These are phyloP conservation scores for Grapholita molesta DNA, from an alignment of 1,140 invertebrate species.

Conservation along the genomic window DNA sequence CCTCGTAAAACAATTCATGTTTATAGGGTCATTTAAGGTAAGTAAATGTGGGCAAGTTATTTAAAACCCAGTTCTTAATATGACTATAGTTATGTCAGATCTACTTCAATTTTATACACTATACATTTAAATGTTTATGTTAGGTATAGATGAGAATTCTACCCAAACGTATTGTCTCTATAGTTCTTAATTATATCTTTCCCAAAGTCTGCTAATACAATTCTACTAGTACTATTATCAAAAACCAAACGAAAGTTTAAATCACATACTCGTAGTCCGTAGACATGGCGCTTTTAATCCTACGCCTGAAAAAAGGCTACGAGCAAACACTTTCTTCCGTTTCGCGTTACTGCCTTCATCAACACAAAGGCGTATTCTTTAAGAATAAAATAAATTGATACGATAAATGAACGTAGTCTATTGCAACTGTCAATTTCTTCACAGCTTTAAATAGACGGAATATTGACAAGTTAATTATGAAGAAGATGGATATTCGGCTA, in stretches of 20 bases:
- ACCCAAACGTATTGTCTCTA: too few species aligned
- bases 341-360: background rate
- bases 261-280: background rate
- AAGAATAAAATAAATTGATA: background rate
- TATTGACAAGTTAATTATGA: background rate
- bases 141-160: too few species aligned
- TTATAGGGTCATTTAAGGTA: background rate
- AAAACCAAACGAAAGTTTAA: background rate
- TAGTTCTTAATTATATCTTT: too few species aligned
- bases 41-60: background rate
- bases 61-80: background rate
- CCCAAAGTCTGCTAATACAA: background rate
- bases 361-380: background rate
- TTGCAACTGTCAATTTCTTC: background rate
- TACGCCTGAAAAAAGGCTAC: background rate
- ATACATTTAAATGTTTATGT: too few species aligned
- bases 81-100: too few species aligned
- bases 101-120: background rate
- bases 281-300: background rate
- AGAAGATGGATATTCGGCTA: background rate
- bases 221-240: background rate
- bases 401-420: background rate
- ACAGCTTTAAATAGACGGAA: background rate
- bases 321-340: background rate
- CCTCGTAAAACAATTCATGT: background rate